A percentile compares a stretch with the other conserved stretches of the same genome.
These are phyloP conservation scores for Trogon surrucura DNA, from an alignment of 2,113 vertebrate genomes.

Conservation along the genomic window DNA sequence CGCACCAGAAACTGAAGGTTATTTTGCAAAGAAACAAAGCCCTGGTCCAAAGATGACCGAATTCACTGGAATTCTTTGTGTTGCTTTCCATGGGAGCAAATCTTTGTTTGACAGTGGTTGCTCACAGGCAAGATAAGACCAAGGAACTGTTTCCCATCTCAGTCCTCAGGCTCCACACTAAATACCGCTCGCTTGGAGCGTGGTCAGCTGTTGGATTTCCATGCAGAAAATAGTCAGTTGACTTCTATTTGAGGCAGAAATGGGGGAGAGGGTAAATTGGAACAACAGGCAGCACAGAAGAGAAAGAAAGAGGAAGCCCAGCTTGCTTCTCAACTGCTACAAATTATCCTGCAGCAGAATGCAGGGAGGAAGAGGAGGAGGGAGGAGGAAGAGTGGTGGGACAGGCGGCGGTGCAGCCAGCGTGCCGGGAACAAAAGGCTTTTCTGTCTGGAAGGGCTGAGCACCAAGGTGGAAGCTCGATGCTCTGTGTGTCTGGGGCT, in stretches of 20 bases:
- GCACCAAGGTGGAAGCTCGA: neutral
- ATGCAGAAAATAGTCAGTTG: neutral
- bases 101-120: neutral
- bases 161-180: neutral
- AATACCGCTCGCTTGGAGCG: neutral
- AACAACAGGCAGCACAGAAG: neutral
- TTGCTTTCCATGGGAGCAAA: neutral
- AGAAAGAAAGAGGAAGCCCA: neutral
- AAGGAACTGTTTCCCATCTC: neutral
- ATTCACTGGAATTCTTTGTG: slow-evolving; percentile 4
- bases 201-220: neutral
- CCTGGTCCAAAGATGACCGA: neutral
- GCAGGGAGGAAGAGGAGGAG: neutral
- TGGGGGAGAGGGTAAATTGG: neutral
- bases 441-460: neutral
- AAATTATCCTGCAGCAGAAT: slow-evolving; percentile 26
- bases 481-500: neutral
- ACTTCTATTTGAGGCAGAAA: neutral
- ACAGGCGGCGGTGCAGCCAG: neutral
- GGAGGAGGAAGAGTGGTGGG: neutral
- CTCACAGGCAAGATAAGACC: neutral
- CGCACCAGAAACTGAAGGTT: neutral
- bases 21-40: neutral
- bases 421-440: neutral
- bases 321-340: slow-evolving; percentile 40